Conservation (phyloP, 2,797 vertebrate species). For the Mionectes olivaceus region DNA sequence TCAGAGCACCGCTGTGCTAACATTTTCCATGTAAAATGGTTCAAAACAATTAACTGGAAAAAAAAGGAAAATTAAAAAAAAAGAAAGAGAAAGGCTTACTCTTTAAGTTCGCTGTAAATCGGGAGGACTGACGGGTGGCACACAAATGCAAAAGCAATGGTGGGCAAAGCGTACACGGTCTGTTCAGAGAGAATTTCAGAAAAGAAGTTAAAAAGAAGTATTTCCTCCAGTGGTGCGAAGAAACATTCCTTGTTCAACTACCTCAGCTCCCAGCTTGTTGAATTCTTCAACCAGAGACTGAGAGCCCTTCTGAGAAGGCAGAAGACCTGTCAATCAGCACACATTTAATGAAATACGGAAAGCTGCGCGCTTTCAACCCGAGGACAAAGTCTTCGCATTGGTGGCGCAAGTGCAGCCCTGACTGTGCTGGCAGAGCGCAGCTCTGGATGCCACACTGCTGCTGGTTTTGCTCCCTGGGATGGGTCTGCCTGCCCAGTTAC, state of each 20-base stretch:
- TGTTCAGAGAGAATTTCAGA: slow-evolving; percentile 74
- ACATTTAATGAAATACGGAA: not conserved
- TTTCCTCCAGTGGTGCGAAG: not conserved
- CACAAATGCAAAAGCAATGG: slow-evolving; percentile 94
- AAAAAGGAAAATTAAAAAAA: not conserved
- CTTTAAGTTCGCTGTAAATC: slow-evolving; percentile 94
- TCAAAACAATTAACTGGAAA: slow-evolving; percentile 18
- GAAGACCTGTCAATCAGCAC: not conserved
- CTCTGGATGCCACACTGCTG: not conserved
- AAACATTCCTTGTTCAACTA: not conserved
- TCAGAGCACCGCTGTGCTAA: slow-evolving; percentile 21
- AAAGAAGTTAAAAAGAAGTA: slow-evolving; percentile 25
- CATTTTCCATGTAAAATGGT: not conserved
- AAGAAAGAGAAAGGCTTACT: slow-evolving; percentile 75
- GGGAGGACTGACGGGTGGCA: slow-evolving; percentile 96
- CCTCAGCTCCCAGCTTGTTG: not conserved
- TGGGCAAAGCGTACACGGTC: slow-evolving; percentile 94
- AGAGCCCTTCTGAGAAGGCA: slow-evolving; percentile 32
- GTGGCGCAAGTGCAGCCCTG: not conserved
- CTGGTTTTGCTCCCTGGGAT: not conserved
- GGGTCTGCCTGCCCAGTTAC: slow-evolving; percentile 29
- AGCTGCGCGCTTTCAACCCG: not conserved
- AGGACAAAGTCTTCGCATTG: not conserved
- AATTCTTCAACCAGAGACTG: not conserved
- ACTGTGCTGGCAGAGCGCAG: not conserved